Percentiles rank a stretch among this genome's conserved stretches.
phyloP scores from a whole-genome alignment of 2,797 vertebrate species.

The Emydoidea blandingii region DNA sequence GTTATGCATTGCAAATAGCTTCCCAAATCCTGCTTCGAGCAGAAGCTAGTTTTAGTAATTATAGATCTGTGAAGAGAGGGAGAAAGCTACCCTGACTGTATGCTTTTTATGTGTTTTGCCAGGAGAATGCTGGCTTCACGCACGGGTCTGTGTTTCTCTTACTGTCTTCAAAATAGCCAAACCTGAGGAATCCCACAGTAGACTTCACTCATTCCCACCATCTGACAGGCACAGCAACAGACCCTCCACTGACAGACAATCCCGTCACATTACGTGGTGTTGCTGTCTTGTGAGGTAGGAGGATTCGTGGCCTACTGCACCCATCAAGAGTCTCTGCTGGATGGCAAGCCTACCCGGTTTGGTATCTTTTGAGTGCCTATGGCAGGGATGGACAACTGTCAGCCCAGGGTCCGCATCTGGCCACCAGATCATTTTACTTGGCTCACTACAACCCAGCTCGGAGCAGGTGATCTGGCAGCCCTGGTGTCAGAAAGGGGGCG shows the following conservation, averaged over 20 bases:
- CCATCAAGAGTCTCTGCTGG: slow-evolving; percentile 19
- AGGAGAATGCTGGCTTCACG: not conserved
- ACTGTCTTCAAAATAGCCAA: not conserved
- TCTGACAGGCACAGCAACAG: not conserved
- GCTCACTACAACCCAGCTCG: not conserved
- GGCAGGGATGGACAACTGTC: not conserved
- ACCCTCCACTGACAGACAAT: not conserved
- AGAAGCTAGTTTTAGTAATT: not conserved
- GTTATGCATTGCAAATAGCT: not conserved
- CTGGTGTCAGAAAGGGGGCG: not conserved
- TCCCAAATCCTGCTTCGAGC: not conserved
- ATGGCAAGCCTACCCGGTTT: not conserved
- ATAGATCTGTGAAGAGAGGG: not conserved
- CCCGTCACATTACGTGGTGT: not conserved
- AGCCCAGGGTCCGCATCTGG: not conserved
- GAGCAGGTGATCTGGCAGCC: not conserved
- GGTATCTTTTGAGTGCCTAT: not conserved
- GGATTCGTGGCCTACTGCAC: slow-evolving; percentile 7
- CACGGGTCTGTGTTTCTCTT: not conserved
- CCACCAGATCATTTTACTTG: not conserved
- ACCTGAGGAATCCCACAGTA: not conserved
- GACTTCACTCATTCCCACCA: not conserved
- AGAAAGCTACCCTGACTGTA: not conserved
- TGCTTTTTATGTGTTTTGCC: not conserved
- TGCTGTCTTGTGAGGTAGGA: not conserved